These are phyloP conservation scores for Isurus oxyrinchus DNA, from an alignment of 2,113 vertebrate genomes.

Conservation along the genomic window DNA sequence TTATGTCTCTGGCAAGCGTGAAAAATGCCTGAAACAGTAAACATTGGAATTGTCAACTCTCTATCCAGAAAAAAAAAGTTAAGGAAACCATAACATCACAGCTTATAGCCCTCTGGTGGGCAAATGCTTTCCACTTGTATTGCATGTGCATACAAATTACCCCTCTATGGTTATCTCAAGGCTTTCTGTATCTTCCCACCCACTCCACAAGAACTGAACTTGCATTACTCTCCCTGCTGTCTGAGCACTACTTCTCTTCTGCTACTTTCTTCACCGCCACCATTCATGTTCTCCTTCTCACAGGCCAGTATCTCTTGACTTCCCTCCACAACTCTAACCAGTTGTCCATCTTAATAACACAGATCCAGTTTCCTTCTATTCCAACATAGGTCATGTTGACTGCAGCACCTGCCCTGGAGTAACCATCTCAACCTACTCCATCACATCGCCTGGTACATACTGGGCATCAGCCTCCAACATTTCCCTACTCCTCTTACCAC, in stretches of 20 bases:
- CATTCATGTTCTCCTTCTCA: neutral
- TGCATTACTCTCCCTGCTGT: no score
- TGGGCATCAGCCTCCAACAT: neutral
- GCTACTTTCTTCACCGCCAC: neutral
- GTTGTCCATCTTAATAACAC: neutral
- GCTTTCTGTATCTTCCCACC: neutral
- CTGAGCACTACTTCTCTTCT: neutral
- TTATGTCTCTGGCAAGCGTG: constrained; percentile 97
- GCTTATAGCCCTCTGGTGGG: neutral
- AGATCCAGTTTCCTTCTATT: neutral
- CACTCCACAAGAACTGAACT: neutral
- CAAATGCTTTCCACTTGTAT: neutral
- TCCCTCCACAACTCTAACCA: neutral
- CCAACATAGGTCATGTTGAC: neutral
- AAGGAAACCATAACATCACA: neutral
- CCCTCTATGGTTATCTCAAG: neutral
- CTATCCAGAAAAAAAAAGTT: neutral
- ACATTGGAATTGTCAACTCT: neutral
- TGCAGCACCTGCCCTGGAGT: neutral
- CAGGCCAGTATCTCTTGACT: neutral
- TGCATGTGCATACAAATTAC: neutral
- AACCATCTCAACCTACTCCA: neutral
- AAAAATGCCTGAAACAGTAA: constrained; percentile 74
- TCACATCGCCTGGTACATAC: no score
- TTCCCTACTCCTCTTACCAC: neutral